Conservation (phyloP, 2,888 invertebrate species). For the Molanna angustata region DNA sequence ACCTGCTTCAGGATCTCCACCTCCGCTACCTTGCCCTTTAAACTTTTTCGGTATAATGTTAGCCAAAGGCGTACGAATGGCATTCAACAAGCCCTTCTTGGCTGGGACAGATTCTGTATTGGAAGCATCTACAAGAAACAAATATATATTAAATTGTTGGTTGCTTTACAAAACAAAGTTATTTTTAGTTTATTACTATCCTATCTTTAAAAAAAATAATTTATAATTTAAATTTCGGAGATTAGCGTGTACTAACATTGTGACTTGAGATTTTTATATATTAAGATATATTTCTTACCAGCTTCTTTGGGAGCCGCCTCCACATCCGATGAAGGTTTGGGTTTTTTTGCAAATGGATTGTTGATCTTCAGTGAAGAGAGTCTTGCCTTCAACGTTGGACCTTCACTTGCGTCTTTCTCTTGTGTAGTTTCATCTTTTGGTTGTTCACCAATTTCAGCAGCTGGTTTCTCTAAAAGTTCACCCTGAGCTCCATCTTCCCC, state of each 20-base stretch:
- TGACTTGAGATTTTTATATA: too few species aligned
- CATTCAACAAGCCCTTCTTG: constrained; percentile 55
- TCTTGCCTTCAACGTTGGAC: constrained; percentile 19
- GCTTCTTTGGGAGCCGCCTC: constrained; percentile 21
- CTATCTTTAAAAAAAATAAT: too few species aligned
- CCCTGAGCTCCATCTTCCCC: constrained; percentile 45
- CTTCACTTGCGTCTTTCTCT: constrained; percentile 20
- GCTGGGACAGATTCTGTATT: constrained; percentile 37
- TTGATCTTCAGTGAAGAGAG: constrained; percentile 45
- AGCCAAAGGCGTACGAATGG: constrained; percentile 62
- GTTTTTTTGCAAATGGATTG: constrained; percentile 56
- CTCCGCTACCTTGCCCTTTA: constrained; percentile 43
- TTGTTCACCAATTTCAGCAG: constrained; percentile 35
- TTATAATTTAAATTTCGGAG: too few species aligned
- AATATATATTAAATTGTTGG: too few species aligned
- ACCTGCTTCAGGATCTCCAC: constrained; percentile 52
- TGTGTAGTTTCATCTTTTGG: constrained; percentile 35
- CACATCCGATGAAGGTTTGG: constrained; percentile 36
- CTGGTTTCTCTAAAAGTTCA: constrained; percentile 47
- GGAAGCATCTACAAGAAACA: constrained; percentile 8
- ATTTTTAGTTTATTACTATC: too few species aligned
- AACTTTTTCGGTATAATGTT: constrained; percentile 56
- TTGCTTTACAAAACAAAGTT: too few species aligned
- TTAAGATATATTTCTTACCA: constrained; percentile 5
- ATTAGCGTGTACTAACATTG: too few species aligned